Conservation (phyloP, 30 jellyfish, hydroid and myxozoan species). For the Cassiopea andromeda region DNA sequence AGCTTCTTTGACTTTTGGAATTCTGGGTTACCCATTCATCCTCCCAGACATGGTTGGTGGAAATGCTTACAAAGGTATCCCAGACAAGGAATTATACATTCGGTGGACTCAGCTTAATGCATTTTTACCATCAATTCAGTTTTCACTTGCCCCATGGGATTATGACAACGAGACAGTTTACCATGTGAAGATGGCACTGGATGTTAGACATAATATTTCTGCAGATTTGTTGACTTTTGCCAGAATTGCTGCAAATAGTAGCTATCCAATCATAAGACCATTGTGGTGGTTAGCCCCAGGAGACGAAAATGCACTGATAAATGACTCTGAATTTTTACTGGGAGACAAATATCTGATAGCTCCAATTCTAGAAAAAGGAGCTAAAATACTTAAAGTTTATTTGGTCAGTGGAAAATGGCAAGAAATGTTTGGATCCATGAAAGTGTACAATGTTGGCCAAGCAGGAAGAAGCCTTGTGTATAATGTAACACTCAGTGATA, state of each 20-base stretch:
- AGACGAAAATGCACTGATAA: constrained; percentile 58
- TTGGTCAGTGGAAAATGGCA: constrained; percentile 86
- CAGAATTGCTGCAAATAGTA: constrained; percentile 43
- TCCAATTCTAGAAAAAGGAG: constrained; percentile 81
- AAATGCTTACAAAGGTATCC: constrained; percentile 71
- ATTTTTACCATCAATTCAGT: constrained; percentile 92
- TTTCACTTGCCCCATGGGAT: constrained; percentile 96
- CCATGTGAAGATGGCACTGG: constrained; percentile 65
- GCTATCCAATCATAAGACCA: constrained; percentile 91
- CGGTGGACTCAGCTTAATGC: constrained; percentile 92
- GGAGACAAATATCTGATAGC: constrained; percentile 88
- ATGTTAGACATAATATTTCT: constrained; percentile 48
- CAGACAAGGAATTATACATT: constrained; percentile 86
- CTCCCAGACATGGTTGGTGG: constrained; percentile 99
- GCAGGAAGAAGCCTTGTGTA: constrained; percentile 48
- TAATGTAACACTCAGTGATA: constrained; percentile 63
- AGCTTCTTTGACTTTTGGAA: constrained; percentile 86
- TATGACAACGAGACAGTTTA: constrained; percentile 81
- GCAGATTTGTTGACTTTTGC: constrained; percentile 66
- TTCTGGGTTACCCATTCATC: constrained; percentile 90
- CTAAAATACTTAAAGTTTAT: constrained; percentile 48
- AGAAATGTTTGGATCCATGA: constrained; percentile 76
- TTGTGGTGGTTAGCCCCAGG: constrained; percentile 94
- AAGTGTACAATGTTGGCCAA: constrained; percentile 22
- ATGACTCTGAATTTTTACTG: constrained; percentile 75